phyloP scores from a whole-genome alignment of 2,113 vertebrate species.

The Alligator sinensis region DNA sequence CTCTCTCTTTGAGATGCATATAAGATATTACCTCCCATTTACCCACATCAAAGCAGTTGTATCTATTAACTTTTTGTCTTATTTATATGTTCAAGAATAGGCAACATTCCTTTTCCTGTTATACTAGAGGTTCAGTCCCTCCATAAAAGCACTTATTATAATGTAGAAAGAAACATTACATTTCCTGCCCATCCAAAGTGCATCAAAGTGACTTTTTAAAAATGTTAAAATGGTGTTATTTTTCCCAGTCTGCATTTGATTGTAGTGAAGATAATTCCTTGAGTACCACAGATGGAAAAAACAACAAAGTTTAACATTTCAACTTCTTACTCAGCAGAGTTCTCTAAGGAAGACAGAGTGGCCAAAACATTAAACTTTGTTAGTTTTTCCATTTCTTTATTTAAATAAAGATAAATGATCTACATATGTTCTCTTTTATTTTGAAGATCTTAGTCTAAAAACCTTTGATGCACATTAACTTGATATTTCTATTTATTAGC shows the following conservation, averaged over 20 bases:
- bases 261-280: slow-evolving; percentile 57
- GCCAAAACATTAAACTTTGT: slow-evolving; percentile 63
- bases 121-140: background rate
- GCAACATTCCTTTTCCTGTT: background rate
- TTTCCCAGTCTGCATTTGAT: background rate
- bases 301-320: slow-evolving; percentile 70
- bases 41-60: background rate
- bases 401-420: slow-evolving; percentile 68
- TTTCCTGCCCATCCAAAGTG: slow-evolving; percentile 29
- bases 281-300: slow-evolving; percentile 61
- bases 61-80: background rate
- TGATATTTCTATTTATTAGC: slow-evolving; percentile 52
- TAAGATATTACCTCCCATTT: background rate
- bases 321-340: slow-evolving; percentile 62
- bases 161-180: slow-evolving; percentile 52
- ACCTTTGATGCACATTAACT: slow-evolving; percentile 36
- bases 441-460: slow-evolving; percentile 35
- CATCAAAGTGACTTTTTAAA: slow-evolving; percentile 30
- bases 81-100: fast-evolving
- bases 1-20: background rate
- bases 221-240: background rate
- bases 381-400: slow-evolving; percentile 71
- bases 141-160: background rate
- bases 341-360: slow-evolving; percentile 56
- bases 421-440: slow-evolving; percentile 66